Conservation (phyloP, 2,888 invertebrate genomes). For the Sycophila texana region DNA sequence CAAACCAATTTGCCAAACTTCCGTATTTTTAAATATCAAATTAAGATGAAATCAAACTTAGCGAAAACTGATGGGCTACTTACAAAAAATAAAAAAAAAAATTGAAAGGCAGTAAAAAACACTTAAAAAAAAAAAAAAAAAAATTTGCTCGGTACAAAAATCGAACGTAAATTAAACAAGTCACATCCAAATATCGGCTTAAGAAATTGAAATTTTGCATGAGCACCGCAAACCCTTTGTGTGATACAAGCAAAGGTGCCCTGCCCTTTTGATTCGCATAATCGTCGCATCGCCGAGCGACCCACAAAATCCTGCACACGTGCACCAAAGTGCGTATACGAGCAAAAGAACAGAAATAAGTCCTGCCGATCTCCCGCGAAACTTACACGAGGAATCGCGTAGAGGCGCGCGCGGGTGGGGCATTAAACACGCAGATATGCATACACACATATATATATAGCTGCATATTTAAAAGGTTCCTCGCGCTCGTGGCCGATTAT, state of each 20-base stretch:
- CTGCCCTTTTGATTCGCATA: background rate
- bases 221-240: no score
- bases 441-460: conserved; percentile 48
- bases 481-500: conserved; percentile 39
- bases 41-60: no score
- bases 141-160: no score
- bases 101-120: no score
- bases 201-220: no score
- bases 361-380: conserved; percentile 31
- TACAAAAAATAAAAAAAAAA: no score
- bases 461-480: conserved; percentile 49
- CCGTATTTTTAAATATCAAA: no score
- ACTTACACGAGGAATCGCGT: conserved; percentile 6
- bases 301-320: background rate
- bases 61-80: no score
- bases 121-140: no score
- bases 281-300: background rate
- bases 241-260: background rate
- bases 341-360: conserved; percentile 8
- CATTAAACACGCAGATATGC: conserved; percentile 67
- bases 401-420: conserved; percentile 54
- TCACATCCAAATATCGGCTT: no score
- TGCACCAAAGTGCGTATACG: background rate
- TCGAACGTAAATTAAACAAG: no score
- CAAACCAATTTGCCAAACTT: no score